These are phyloP conservation scores for Bathynomus jamesi DNA, from an alignment of 1,140 invertebrate species.

Conservation along the genomic window DNA sequence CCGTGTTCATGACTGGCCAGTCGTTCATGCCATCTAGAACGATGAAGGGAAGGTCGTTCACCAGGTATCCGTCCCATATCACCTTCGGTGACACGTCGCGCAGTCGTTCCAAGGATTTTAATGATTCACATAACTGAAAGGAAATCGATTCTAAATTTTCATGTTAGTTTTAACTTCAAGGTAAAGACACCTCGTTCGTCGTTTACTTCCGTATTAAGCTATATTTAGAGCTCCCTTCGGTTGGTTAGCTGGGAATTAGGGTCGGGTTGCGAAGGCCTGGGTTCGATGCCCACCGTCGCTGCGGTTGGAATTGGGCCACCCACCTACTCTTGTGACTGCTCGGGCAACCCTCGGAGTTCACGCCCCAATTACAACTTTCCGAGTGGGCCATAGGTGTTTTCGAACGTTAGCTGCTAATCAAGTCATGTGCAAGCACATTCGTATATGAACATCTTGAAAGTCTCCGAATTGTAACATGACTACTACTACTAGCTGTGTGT, in stretches of 20 bases:
- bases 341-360: neutral
- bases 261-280: no score
- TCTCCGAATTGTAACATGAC: no score
- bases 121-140: constrained; percentile 55
- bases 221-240: neutral
- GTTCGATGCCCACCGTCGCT: no score
- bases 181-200: neutral
- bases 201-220: neutral
- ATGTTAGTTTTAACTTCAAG: neutral
- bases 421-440: no score
- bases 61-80: constrained; percentile 59
- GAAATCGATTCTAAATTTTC: neutral
- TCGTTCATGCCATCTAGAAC: constrained; percentile 61
- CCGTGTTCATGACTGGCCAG: constrained; percentile 56
- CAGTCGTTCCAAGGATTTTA: constrained; percentile 54
- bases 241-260: neutral
- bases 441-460: no score
- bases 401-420: no score
- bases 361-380: no score
- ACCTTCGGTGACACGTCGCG: constrained; percentile 55
- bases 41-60: constrained; percentile 60
- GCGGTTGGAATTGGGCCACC: neutral
- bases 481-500: no score
- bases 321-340: neutral
- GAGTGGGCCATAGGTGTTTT: no score